Evolutionary conservation across 2,797 vertebrate genomes (phyloP).

Genomic region (Ceryle rudis): DNA sequence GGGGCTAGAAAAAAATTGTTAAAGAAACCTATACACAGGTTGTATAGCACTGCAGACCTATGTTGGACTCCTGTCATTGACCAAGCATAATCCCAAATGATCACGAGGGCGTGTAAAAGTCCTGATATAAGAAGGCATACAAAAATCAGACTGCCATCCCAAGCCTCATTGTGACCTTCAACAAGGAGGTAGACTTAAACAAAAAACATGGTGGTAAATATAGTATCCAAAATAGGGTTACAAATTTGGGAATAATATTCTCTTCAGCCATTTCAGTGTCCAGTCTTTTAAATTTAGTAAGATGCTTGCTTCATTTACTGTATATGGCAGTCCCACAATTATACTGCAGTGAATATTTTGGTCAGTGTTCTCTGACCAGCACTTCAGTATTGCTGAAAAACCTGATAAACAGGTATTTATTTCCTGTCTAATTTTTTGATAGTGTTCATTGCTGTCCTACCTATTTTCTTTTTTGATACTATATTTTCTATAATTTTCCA

Average conservation of each 20-base stretch:
- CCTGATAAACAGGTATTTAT: not conserved
- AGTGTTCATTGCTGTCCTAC: not conserved
- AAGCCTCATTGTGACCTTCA: not conserved
- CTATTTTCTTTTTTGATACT: not conserved
- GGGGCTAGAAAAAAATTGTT: not conserved
- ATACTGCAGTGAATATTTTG: not conserved
- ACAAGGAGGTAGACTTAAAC: not conserved
- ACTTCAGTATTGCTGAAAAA: not conserved
- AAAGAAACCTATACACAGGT: not conserved
- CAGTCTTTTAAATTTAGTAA: not conserved
- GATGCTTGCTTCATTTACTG: not conserved
- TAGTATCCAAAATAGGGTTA: not conserved
- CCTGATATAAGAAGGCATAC: not conserved
- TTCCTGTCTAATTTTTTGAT: not conserved
- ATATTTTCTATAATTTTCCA: not conserved
- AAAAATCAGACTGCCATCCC: not conserved
- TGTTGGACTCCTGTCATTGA: not conserved
- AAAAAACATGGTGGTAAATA: not conserved
- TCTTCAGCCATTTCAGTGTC: not conserved
- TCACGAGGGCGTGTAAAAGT: not conserved
- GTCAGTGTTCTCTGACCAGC: not conserved
- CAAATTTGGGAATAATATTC: not conserved
- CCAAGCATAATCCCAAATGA: accelerated
- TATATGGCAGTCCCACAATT: not conserved
- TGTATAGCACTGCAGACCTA: not conserved